phyloP scores from a whole-genome alignment of 2,113 vertebrate genomes.

The Anarrhichthys ocellatus region DNA sequence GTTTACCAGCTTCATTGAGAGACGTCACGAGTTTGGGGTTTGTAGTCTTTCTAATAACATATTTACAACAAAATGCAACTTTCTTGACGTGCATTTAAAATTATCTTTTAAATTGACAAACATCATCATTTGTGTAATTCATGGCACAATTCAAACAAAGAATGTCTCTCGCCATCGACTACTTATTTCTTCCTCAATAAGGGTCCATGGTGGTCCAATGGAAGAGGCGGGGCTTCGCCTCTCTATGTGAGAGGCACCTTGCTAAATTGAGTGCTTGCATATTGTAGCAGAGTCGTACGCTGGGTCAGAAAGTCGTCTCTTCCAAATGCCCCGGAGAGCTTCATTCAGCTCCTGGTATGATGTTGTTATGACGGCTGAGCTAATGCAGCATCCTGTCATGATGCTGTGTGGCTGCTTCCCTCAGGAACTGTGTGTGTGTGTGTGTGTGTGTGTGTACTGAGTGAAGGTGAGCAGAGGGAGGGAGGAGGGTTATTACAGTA shows the following conservation, averaged over 20 bases:
- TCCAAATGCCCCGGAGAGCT: conserved; percentile 22
- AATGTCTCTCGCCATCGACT: no score
- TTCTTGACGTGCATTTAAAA: no score
- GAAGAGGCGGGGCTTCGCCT: no score
- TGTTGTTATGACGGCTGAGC: conserved; percentile 26
- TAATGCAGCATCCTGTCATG: conserved; percentile 65
- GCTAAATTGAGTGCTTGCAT: background rate
- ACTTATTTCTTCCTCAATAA: no score
- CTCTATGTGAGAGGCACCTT: background rate
- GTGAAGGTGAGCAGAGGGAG: conserved; percentile 15
- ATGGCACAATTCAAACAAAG: no score
- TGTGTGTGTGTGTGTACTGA: conserved; percentile 10
- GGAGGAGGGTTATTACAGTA: conserved; percentile 33
- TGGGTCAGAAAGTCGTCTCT: conserved; percentile 43
- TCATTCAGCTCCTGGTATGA: conserved; percentile 36
- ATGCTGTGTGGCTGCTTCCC: conserved; percentile 36
- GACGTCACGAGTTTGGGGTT: no score
- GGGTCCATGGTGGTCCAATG: no score
- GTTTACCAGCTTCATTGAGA: no score
- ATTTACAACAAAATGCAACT: no score
- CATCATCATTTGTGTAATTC: no score
- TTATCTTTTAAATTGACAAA: no score
- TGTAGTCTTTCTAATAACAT: no score
- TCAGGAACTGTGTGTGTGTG: conserved; percentile 32
- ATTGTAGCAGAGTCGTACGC: background rate